Conservation (phyloP, 2,113 vertebrate species). For the Myrmecophaga tridactyla region DNA sequence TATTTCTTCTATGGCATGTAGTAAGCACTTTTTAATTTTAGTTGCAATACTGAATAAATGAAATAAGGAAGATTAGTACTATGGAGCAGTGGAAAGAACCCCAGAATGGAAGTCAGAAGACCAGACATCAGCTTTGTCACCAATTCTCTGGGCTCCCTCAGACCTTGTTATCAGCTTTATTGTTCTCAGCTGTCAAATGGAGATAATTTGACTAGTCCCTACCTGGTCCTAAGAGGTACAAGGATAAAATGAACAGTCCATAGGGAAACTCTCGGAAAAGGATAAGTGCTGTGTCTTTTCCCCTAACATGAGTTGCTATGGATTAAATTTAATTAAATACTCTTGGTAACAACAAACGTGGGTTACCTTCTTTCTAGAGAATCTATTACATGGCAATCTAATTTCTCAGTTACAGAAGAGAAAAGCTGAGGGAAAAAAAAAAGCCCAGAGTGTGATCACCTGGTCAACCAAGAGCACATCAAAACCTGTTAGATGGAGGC, state of each 20-base stretch:
- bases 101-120: not conserved
- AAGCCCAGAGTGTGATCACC: not conserved
- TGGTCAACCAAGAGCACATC: not conserved
- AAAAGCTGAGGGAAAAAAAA: not conserved
- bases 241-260: not conserved
- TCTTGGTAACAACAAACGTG: not conserved
- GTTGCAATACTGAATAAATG: not conserved
- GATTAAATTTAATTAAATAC: not conserved
- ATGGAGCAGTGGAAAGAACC: not conserved
- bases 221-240: not conserved
- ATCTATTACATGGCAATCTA: not conserved
- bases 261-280: not conserved
- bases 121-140: not conserved
- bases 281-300: not conserved
- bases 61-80: not conserved
- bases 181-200: not conserved
- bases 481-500: not conserved
- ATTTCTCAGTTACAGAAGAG: not conserved
- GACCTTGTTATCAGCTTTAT: not conserved
- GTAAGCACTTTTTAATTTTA: slow-evolving; percentile 12
- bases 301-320: not conserved
- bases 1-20: not conserved
- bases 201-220: not conserved
- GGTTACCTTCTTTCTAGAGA: not conserved
- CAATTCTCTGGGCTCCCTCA: not conserved